A percentile compares a stretch with the other conserved stretches of the same genome.
These are phyloP conservation scores for Tiliqua scincoides DNA, from an alignment of 2,113 vertebrate species.

Conservation along the genomic window DNA sequence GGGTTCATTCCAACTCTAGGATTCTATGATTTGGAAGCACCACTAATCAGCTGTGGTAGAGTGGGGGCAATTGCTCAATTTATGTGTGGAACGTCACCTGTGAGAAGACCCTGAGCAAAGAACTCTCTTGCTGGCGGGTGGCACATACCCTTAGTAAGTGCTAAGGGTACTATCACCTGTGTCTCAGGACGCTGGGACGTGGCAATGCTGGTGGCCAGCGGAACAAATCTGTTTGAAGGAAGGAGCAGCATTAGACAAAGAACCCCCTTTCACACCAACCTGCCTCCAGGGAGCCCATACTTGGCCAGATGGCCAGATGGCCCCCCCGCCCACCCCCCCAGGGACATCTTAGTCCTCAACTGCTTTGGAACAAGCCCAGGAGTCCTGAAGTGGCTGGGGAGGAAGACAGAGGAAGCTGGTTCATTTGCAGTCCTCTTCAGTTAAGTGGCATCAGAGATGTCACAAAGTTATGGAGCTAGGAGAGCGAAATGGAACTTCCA, in stretches of 20 bases:
- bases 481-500: not conserved
- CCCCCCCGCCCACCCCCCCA: not conserved
- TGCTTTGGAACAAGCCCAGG: not conserved
- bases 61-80: no score
- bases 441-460: not conserved
- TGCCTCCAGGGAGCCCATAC: not conserved
- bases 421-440: not conserved
- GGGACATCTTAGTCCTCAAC: not conserved
- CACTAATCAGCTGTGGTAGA: no score
- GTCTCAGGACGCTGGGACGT: not conserved
- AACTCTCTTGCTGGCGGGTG: no score
- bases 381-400: not conserved
- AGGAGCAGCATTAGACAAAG: not conserved
- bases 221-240: not conserved
- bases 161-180: no score
- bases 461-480: not conserved
- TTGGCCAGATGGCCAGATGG: conserved; percentile 3
- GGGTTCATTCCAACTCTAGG: no score
- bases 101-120: no score
- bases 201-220: not conserved
- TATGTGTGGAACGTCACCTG: no score
- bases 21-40: no score
- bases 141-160: no score
- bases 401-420: not conserved
- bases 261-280: not conserved